phyloP scores from a whole-genome alignment of 2,797 vertebrate species.

The Fistularia tabacaria region DNA sequence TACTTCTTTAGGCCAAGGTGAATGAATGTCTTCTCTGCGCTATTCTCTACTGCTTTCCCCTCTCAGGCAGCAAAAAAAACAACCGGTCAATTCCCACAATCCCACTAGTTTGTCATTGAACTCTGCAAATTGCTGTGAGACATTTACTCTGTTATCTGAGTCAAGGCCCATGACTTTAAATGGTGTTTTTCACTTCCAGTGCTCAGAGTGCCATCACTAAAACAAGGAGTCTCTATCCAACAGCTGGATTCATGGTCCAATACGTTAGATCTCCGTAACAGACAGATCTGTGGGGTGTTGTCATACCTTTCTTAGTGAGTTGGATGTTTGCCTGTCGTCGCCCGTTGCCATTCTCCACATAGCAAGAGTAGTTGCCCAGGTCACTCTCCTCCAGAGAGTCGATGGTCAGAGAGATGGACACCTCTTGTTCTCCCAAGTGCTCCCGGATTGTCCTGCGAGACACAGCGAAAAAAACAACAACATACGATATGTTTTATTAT shows the following conservation, averaged over 20 bases:
- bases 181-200: slow-evolving; percentile 21
- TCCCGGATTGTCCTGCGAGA: slow-evolving; percentile 85
- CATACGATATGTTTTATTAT: no score
- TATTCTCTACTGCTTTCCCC: slow-evolving; percentile 20
- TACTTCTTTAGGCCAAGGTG: slow-evolving; percentile 31
- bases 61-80: slow-evolving; percentile 33
- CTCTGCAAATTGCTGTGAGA: slow-evolving; percentile 29
- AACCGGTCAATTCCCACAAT: slow-evolving; percentile 50
- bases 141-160: slow-evolving; percentile 34
- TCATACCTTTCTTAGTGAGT: slow-evolving; percentile 88
- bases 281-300: background rate
- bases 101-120: slow-evolving; percentile 29
- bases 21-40: slow-evolving; percentile 34
- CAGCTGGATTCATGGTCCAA: no score
- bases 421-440: slow-evolving; percentile 95
- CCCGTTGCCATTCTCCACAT: slow-evolving; percentile 93
- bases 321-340: slow-evolving; percentile 88
- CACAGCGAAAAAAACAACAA: background rate
- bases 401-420: slow-evolving; percentile 92
- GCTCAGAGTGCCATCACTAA: slow-evolving; percentile 12
- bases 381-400: slow-evolving; percentile 90
- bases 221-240: slow-evolving; percentile 4
- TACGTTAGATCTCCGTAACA: no score
- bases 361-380: slow-evolving; percentile 97
- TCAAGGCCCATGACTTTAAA: slow-evolving; percentile 32